These are phyloP conservation scores for Tauraco erythrolophus DNA, from an alignment of 2,113 vertebrate species.

Conservation along the genomic window DNA sequence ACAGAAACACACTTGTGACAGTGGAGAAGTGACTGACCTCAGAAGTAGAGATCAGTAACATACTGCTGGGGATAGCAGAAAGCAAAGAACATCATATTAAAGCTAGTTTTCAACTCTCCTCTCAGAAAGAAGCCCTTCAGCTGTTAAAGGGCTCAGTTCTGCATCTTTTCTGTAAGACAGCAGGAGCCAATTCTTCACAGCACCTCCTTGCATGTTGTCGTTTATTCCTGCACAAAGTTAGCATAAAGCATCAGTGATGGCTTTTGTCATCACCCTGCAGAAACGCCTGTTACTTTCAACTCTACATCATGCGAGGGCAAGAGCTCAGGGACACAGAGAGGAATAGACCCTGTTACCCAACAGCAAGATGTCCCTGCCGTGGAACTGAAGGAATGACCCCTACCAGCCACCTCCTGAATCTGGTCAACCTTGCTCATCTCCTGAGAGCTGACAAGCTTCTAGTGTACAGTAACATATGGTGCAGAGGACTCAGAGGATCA, in stretches of 20 bases:
- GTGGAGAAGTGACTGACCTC: neutral
- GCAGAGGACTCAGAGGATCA: neutral
- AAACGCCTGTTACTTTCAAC: neutral
- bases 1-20: neutral
- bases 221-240: neutral
- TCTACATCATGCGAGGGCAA: neutral
- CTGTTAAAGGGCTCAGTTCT: neutral
- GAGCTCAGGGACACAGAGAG: neutral
- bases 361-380: accelerated
- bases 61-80: neutral
- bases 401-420: neutral
- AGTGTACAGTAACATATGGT: neutral
- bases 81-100: neutral
- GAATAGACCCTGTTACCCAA: accelerated
- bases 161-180: neutral
- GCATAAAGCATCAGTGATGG: accelerated
- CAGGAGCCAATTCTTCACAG: neutral
- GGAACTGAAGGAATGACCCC: neutral
- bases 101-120: neutral
- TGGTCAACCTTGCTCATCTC: neutral
- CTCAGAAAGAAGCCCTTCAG: neutral
- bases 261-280: neutral
- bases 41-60: neutral
- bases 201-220: neutral
- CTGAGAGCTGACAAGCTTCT: neutral